These are phyloP conservation scores for Saimiri boliviensis DNA, from an alignment of 2,113 vertebrate genomes.

Conservation along the genomic window DNA sequence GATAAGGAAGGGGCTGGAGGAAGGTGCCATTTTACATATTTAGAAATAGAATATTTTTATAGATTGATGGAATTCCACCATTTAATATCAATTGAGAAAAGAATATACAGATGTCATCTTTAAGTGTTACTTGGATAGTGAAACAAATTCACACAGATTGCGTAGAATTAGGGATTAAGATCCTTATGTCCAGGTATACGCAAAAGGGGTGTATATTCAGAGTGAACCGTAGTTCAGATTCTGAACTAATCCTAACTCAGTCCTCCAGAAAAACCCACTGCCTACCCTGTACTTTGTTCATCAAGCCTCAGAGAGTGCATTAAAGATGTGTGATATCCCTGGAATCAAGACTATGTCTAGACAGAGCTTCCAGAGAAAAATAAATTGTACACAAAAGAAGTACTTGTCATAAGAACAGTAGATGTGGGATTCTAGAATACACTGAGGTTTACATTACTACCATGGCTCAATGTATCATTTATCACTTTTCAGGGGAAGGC, in stretches of 20 bases:
- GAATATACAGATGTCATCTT: neutral
- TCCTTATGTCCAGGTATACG: rapidly evolving
- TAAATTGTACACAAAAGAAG: slow-evolving; percentile 51
- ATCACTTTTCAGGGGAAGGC: slow-evolving; percentile 40
- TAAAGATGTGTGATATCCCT: neutral
- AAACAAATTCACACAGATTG: neutral
- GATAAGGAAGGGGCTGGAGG: neutral
- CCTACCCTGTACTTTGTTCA: neutral
- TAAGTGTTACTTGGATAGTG: too few species aligned
- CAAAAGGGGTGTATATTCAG: too few species aligned
- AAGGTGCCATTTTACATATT: neutral
- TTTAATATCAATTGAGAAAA: neutral
- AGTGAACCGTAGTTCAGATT: neutral
- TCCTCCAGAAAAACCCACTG: neutral
- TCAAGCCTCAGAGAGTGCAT: neutral
- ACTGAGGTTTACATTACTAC: slow-evolving; percentile 41
- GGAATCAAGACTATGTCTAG: slow-evolving; percentile 40
- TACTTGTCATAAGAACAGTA: slow-evolving; percentile 39
- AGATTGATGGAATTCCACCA: neutral
- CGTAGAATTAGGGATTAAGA: rapidly evolving
- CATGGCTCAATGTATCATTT: neutral
- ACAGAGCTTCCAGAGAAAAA: slow-evolving; percentile 64
- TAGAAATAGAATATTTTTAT: neutral
- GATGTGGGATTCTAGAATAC: slow-evolving; percentile 39
- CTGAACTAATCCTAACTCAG: neutral